These are phyloP conservation scores for Plagiodera versicolora DNA, from an alignment of 2,888 invertebrate species.

Conservation along the genomic window DNA sequence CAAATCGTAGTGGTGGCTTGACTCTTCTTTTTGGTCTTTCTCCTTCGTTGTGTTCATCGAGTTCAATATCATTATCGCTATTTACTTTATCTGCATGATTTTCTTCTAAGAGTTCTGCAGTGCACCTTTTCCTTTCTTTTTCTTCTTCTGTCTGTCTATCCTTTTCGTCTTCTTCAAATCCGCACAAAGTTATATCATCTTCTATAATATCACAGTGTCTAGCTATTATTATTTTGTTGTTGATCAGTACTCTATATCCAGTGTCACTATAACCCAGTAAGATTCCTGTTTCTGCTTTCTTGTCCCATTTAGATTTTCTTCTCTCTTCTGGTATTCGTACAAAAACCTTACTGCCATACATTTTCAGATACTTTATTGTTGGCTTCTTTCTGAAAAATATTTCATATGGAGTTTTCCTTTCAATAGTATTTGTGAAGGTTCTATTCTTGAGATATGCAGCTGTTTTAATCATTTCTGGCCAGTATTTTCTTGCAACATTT, in stretches of 20 bases:
- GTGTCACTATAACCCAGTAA: not conserved
- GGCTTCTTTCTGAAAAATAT: slow-evolving; percentile 15
- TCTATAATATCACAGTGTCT: slow-evolving; percentile 11
- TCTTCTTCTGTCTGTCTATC: not conserved
- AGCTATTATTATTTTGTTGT: slow-evolving; percentile 1
- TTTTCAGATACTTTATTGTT: not conserved
- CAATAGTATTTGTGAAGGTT: slow-evolving; percentile 7
- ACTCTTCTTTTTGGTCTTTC: not conserved
- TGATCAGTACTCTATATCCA: slow-evolving; percentile 8
- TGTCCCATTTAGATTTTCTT: slow-evolving; percentile 1
- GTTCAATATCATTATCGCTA: not conserved
- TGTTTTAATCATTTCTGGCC: slow-evolving; percentile 15
- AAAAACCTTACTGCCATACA: slow-evolving; percentile 9
- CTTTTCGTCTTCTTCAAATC: not conserved
- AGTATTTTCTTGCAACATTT: slow-evolving; percentile 11
- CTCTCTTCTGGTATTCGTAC: slow-evolving; percentile 2
- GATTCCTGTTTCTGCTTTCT: slow-evolving; percentile 4
- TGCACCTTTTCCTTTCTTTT: not conserved
- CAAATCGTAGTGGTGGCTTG: slow-evolving; percentile 3
- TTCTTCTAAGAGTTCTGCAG: not conserved
- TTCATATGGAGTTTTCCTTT: slow-evolving; percentile 18
- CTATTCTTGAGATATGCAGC: slow-evolving; percentile 15
- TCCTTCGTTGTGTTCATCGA: not conserved
- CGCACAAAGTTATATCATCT: not conserved
- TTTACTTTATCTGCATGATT: too few relatives aligned